phyloP scores from a whole-genome alignment of 2,113 vertebrate species.

The Emberiza fucata region DNA sequence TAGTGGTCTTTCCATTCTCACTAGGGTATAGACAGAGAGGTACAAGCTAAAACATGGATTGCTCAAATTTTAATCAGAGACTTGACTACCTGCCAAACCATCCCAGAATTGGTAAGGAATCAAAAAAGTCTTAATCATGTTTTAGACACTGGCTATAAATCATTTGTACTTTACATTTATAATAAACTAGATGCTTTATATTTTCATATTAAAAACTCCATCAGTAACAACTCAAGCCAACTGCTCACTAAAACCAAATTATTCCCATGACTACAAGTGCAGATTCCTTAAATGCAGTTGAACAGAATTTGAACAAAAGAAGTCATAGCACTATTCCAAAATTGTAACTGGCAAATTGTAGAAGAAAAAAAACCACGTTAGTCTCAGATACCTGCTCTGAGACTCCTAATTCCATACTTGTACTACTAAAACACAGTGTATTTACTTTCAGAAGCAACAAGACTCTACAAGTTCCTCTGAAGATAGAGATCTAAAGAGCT shows the following conservation, averaged over 20 bases:
- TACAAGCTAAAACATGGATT: neutral
- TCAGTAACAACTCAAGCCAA: constrained; percentile 7
- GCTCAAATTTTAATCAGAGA: constrained; percentile 12
- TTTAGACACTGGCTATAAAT: constrained; percentile 28
- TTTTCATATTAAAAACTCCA: constrained; percentile 22
- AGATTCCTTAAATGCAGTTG: neutral
- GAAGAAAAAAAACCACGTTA: neutral
- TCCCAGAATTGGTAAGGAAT: constrained; percentile 17
- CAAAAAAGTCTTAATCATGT: constrained; percentile 27
- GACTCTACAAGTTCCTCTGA: neutral
- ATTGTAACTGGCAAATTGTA: neutral
- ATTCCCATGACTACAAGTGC: constrained; percentile 4
- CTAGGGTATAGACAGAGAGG: neutral
- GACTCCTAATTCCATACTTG: neutral
- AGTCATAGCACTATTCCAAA: neutral
- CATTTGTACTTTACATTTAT: constrained; percentile 41
- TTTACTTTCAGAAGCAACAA: neutral
- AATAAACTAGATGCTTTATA: constrained; percentile 33
- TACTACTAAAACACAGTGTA: neutral
- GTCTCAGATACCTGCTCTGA: neutral
- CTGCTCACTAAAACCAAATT: neutral
- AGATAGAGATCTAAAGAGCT: neutral
- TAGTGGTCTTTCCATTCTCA: neutral
- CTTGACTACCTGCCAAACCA: constrained; percentile 18
- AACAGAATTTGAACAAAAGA: constrained; percentile 10